phyloP scores from a whole-genome alignment of 2,113 vertebrate genomes.

The Bufo bufo region DNA sequence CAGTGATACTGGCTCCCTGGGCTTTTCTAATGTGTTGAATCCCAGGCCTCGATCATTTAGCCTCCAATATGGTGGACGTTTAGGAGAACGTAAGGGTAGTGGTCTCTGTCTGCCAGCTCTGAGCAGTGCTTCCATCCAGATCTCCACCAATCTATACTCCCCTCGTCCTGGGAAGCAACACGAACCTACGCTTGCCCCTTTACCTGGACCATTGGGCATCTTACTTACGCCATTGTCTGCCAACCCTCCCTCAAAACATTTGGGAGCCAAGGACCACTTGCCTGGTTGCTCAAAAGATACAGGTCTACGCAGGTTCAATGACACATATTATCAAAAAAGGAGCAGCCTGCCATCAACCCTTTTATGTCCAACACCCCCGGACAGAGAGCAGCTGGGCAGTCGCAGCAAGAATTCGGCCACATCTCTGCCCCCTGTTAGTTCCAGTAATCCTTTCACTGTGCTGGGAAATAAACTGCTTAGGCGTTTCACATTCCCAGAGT shows the following conservation, averaged over 20 bases:
- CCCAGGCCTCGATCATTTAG: constrained; percentile 54
- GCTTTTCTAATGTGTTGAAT: constrained; percentile 59
- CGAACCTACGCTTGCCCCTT: constrained; percentile 8
- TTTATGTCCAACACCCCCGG: constrained; percentile 63
- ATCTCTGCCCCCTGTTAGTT: constrained; percentile 36
- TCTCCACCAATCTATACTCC: constrained; percentile 38
- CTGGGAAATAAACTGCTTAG: constrained; percentile 69
- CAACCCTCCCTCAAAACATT: constrained; percentile 17
- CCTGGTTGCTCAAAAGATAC: constrained; percentile 50
- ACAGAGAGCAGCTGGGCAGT: constrained; percentile 60
- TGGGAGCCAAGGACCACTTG: constrained; percentile 18
- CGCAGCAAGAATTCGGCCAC: constrained; percentile 57
- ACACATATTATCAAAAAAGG: constrained; percentile 72
- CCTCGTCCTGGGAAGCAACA: constrained; percentile 47
- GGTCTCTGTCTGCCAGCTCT: constrained; percentile 34
- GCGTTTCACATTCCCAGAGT: constrained; percentile 71
- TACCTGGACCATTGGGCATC: constrained; percentile 49
- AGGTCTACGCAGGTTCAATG: constrained; percentile 63
- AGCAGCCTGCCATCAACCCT: constrained; percentile 69
- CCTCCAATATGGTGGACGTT: constrained; percentile 39
- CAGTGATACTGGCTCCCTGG: neutral
- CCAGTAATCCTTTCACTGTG: constrained; percentile 61
- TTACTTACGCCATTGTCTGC: constrained; percentile 37
- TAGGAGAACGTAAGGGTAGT: constrained; percentile 6
- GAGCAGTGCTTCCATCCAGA: constrained; percentile 38